phyloP scores from a whole-genome alignment of 2,888 invertebrate species.

The Arge pagana region DNA sequence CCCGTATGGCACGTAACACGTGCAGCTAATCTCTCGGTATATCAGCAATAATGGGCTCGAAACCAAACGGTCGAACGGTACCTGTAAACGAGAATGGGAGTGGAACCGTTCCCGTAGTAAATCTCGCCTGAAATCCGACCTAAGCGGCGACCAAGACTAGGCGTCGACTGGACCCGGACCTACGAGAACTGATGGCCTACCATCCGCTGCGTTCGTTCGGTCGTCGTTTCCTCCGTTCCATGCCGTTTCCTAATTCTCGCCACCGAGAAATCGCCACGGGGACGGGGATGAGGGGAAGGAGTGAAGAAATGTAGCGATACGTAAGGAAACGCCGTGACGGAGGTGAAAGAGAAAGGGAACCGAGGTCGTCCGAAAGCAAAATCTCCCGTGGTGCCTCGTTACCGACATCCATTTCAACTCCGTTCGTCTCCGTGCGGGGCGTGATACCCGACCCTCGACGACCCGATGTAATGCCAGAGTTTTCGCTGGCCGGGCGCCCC shows the following conservation, averaged over 20 bases:
- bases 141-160: slow-evolving; percentile 30
- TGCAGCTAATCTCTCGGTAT: slow-evolving; percentile 54
- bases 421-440: no score
- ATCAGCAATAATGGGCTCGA: slow-evolving; percentile 50
- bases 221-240: no score
- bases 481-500: no score
- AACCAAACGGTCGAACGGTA: slow-evolving; percentile 32
- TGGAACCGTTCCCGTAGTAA: slow-evolving; percentile 34
- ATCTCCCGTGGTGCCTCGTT: no score
- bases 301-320: background rate
- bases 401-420: no score
- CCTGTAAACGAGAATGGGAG: slow-evolving; percentile 24
- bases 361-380: no score
- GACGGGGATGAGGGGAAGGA: background rate
- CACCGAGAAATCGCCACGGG: no score
- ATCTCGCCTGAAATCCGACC: slow-evolving; percentile 42
- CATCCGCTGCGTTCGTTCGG: no score
- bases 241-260: no score
- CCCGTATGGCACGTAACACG: slow-evolving; percentile 47
- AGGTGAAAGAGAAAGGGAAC: no score
- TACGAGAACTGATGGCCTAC: background rate
- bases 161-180: background rate
- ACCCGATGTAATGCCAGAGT: no score
- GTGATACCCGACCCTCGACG: no score
- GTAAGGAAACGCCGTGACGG: background rate